Percentiles rank a stretch among this genome's conserved stretches.
phyloP scores from a whole-genome alignment of 2,888 invertebrate genomes.

The Drosophila pullipes region DNA sequence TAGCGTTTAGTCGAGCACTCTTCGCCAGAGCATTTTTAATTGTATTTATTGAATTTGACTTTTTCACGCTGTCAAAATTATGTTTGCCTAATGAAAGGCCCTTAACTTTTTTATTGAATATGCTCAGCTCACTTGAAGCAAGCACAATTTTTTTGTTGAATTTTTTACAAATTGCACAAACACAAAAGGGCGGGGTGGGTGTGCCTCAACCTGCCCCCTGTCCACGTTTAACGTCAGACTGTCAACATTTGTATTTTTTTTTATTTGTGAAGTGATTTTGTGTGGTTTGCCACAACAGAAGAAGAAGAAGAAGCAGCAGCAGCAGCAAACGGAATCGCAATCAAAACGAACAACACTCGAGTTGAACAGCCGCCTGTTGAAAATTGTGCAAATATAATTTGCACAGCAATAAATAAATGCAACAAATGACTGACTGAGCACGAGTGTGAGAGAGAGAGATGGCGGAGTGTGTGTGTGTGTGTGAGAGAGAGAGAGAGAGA shows the following conservation, averaged over 20 bases:
- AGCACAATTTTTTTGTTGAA: not conserved
- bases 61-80: not conserved
- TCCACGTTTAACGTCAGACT: not conserved
- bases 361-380: constrained; percentile 34
- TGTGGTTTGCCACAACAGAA: constrained; percentile 61
- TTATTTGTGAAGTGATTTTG: constrained; percentile 52
- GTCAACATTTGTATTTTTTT: constrained; percentile 40
- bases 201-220: not conserved
- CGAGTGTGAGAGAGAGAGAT: not conserved
- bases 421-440: constrained; percentile 42
- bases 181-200: constrained; percentile 21
- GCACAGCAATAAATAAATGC: constrained; percentile 67
- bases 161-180: constrained; percentile 31
- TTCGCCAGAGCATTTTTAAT: not conserved
- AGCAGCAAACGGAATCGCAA: constrained; percentile 18
- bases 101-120: constrained; percentile 51
- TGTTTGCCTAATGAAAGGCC: constrained; percentile 17
- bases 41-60: not conserved
- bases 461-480: no score
- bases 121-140: constrained; percentile 19
- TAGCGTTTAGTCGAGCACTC: not conserved
- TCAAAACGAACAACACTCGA: constrained; percentile 50
- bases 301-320: constrained; percentile 3
- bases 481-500: not conserved
- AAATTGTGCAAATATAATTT: constrained; percentile 81